Base-by-base conservation (phyloP, 2,888 invertebrate genomes). In the Argyra leucocephala region DNA sequence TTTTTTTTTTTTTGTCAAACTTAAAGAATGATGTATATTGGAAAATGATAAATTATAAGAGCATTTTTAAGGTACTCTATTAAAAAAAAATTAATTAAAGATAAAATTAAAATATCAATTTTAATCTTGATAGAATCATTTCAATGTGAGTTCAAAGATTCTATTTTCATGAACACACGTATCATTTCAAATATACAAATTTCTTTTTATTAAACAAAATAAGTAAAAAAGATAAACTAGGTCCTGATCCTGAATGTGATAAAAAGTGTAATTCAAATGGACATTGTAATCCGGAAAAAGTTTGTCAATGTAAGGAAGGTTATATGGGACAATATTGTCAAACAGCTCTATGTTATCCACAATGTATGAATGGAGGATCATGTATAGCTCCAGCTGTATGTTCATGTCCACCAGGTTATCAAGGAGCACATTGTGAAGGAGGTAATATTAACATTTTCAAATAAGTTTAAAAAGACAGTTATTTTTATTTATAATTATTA, bases 241-340 rank as follows among this genome's bases (percentile, higher is more conserved):
- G 89, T 76, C 90, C 92, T 63, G 93, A 93, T 82, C 91, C 93
- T 62, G 93, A 93, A 80, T 92, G 92, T 80, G 90, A 90, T 80
- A 87, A 88, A 76, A 91, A 91, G 76, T 92, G 92, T 78, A 89
- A 89, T 26, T 90, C 91, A 76, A 89, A 90, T 71, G 91, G 91
- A 1, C 87, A 88, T 84, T 92, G 92, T 77, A 90, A 91, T 78
- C 85, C 86, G 72, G 88, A 90, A 72, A 89, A 90, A 77, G 89
- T 91, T 68, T 92, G 92, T 77, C 90, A 91, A 73, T 94, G 94
- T 78, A 89, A 89, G 31, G 91, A 91, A 74, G 93, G 93, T 9
- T 94, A 93, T 76, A 89, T 93, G 86, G 94, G 95, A 3, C 91
- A 89, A 73, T 90, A 92, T 76, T 94, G 94, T 73, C 86, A 89